Base-by-base conservation (phyloP, 2,113 vertebrate genomes). In the Budorcas taxicolor region DNA sequence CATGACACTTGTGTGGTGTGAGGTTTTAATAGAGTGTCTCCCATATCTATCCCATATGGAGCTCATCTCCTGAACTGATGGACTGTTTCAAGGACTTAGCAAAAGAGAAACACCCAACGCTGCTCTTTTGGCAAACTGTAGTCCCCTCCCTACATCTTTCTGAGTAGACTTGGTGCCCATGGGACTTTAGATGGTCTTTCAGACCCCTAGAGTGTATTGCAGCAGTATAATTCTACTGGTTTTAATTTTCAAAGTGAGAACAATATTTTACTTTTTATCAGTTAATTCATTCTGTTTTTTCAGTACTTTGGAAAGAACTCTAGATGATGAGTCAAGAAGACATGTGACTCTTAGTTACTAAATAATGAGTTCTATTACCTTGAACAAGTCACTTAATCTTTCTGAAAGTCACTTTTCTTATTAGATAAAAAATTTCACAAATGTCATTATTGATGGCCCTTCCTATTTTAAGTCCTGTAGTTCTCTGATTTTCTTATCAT, bases 321-420 rank as follows among this genome's bases (percentile, higher is more conserved):
- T n/a, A 88, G 71, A 43, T 13, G 36, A 1, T 29, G 47, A 95
- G 21, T 94, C 78, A 76, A 31, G 43, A 60, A 55, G 10, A 57
- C 17, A 58, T 3, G 7, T 27, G 50, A 2, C 71, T 92, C 43
- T 25, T 60, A 40, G 31, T 60, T 93, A 90, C 96, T 93, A 13
- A 94, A 17, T 94, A 78, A 53, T 86, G 60, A 13, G n/a, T 95
- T 94, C 40, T 76, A 6, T 92, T 88, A 89, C 93, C 50, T 84
- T 96, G 52, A 62, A 89, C 64, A 97, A 96, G 33, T 95, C 71
- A 57, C 36, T 92, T 96, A 97, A 85, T 89, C 78, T 83, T 29
- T 95, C 21, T 92, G 29, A 93, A 90, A 87, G 40, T 92, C 27
- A 92, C 1, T 92, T 95, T 97, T 95, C 83, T 91, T 93, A 9